Conservation (phyloP, 2,888 invertebrate species). For the Boloria euphrosyne region DNA sequence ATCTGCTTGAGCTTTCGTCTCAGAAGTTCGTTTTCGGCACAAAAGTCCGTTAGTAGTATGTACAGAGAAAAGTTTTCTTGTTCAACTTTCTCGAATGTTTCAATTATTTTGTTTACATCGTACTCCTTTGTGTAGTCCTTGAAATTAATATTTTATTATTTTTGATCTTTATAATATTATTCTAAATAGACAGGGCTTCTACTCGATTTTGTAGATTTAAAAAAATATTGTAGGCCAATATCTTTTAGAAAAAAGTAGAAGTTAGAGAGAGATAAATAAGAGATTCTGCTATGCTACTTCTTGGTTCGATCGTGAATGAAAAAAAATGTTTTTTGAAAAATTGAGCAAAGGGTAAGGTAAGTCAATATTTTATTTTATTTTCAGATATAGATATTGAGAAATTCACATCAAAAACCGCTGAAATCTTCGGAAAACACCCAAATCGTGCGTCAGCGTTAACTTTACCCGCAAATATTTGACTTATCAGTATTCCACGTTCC, state of each 20-base stretch:
- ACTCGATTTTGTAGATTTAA: no score
- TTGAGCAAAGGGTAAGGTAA: no score
- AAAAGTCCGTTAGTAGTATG: slow-evolving; percentile 85
- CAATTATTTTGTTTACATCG: slow-evolving; percentile 79
- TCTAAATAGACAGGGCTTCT: not conserved
- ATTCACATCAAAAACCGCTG: not conserved
- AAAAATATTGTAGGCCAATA: not conserved
- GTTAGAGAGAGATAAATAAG: no score
- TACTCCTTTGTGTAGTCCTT: slow-evolving; percentile 78
- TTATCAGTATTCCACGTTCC: slow-evolving; percentile 20
- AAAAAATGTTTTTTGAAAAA: no score
- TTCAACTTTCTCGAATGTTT: slow-evolving; percentile 85
- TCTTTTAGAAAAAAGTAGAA: not conserved
- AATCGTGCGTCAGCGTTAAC: slow-evolving; percentile 13
- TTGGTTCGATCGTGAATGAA: no score
- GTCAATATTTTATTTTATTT: no score
- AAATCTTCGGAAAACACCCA: slow-evolving; percentile 5
- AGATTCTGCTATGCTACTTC: no score
- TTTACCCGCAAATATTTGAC: slow-evolving; percentile 23
- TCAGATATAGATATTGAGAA: not conserved
- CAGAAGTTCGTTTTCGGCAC: slow-evolving; percentile 63
- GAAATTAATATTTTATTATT: slow-evolving; percentile 14
- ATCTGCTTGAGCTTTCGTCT: slow-evolving; percentile 45
- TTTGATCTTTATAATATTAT: not conserved
- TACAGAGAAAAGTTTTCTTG: slow-evolving; percentile 90